Conservation (phyloP, 2,888 invertebrate species). For the Aphidoletes aphidimyza region DNA sequence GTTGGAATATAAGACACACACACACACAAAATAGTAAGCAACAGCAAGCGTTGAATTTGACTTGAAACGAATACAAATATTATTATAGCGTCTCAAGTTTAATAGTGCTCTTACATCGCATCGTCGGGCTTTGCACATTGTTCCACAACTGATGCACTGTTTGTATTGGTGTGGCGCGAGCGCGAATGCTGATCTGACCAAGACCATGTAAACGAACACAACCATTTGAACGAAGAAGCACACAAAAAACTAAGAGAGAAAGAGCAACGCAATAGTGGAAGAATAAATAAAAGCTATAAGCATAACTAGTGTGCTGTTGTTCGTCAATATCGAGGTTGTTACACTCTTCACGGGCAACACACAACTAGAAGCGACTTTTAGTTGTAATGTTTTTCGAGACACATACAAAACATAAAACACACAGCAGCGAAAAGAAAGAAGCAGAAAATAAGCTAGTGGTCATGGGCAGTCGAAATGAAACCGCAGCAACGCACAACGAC, state of each 20-base stretch:
- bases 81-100: constrained; percentile 16
- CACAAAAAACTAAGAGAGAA: too few species aligned
- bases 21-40: too few species aligned
- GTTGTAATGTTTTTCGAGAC: not conserved
- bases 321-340: constrained; percentile 35
- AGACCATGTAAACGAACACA: not conserved
- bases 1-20: too few species aligned
- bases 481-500: constrained; percentile 34
- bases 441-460: constrained; percentile 9
- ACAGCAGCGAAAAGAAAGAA: not conserved
- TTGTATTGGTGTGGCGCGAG: constrained; percentile 20
- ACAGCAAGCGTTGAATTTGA: not conserved
- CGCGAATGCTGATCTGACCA: constrained; percentile 17
- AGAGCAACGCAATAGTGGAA: too few species aligned
- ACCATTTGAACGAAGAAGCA: not conserved
- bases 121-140: constrained; percentile 18
- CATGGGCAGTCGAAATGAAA: constrained; percentile 5
- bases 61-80: constrained; percentile 27
- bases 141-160: not conserved
- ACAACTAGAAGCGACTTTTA: not conserved
- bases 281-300: not conserved
- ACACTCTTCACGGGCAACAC: constrained; percentile 43
- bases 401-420: too few species aligned
- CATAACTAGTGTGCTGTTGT: not conserved
- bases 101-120: constrained; percentile 22